Evolutionary conservation across 2,113 vertebrate species (phyloP), one percentile per base, ranked within the genome.

Genomic region (Anthoscopus minutus): DNA sequence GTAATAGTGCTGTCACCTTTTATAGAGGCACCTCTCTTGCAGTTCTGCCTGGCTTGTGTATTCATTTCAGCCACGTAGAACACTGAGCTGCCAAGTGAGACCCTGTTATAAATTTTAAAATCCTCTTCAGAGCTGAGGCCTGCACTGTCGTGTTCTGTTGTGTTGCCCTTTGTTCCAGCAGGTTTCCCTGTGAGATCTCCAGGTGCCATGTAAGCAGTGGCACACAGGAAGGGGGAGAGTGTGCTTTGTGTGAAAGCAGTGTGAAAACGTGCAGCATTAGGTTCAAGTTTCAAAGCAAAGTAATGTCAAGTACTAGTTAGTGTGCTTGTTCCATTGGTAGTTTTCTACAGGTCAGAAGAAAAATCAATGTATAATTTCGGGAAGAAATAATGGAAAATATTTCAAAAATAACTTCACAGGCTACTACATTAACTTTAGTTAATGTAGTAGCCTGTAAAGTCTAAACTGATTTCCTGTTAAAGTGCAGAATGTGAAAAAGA

Each of bases 51-150:
- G 81, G 12, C 44, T 6, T 22, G 37, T 61, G 67, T 74, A 13
- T 88, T 86, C 50, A 40, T 91, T 96, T 69, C 79, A 88, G 80
- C 88, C 61, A 57, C 42, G 7, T 38, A 37, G 8, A 76, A 30
- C 66, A 20, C 1, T 0, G 33, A 80, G 58, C 3, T 0, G 51
- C 8, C 2, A 62, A 91, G 78, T 54, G 91, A 86, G 83, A 65
- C 73, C 40, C 45, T 83, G 81, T 37, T 76, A 78, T 94, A 91
- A 47, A 78, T 93, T 93, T 82, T 81, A 84, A 94, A 96, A 72
- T 78, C 77, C 54, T 96, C 81, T 81, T 65, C 71, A 37, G 70
- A 66, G 83, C 83, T 53, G 70, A 87, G 57, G 79, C 76, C 13
- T 17, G 37, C 78, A 11, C 51, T 31, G 87, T 51, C 23, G 16